Base-by-base conservation (phyloP, 2,888 invertebrate genomes). In the Caenorhabditis becei region DNA sequence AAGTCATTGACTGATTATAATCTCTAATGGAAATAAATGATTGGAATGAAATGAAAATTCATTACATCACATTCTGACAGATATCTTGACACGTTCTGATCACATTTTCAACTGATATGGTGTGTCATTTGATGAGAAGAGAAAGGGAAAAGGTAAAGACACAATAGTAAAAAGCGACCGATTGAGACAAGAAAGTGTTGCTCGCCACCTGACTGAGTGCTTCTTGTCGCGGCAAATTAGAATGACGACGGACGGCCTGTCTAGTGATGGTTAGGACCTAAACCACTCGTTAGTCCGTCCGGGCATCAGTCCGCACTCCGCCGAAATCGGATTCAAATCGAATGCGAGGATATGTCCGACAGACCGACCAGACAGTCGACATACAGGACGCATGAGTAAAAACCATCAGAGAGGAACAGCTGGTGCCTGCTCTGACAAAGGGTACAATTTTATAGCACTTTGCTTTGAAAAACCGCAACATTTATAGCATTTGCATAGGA, bases 121-220 rank as follows among this genome's bases (percentile, higher is more conserved):
- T 24, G 10, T 24, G 51, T 24, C 23, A 51, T 4, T 51, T 24
- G 11, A 23, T 24, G 51, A 51, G 24, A 51, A 51, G 24, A 24
- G 14, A 51, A 54, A 63, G 41, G 18, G 26, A 20, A 20, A 23
- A 65, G 56, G 44, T 18, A 24, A 16, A 28, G 16, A n/a, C 16
- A 37, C 41, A 63, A 51, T 44, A 20, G 58, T 49, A 41, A 41
- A 41, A 41, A 41, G 2, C 14, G 72, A 47, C 37, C 49, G 32
- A 63, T 56, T 24, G 35, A 47, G 47, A 35, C 35, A 37, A 58
- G 47, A 63, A 32, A 28, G 20, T 44, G 53, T 41, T 72, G 72
- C 72, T 63, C 72, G 56, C 58, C 65, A 74, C 56, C 72, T 72
- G 74, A 65, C 65, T 65, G 47, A 56, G 51, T 41, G 41, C 47